These are phyloP conservation scores for Xiphophorus couchianus DNA, from an alignment of 2,113 vertebrate species.

Conservation along the genomic window DNA sequence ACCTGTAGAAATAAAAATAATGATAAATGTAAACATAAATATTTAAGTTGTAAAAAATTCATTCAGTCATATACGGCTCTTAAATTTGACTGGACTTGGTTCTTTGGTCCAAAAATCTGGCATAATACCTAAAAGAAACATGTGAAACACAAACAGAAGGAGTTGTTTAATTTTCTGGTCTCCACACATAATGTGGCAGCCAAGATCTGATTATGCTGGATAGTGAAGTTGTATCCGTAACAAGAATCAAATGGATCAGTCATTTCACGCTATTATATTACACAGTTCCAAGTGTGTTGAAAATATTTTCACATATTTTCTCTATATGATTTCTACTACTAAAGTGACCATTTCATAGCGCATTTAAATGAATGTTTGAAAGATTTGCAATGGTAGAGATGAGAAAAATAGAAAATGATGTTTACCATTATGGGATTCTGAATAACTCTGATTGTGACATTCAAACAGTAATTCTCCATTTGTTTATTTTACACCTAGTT, in stretches of 20 bases:
- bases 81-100: not conserved
- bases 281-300: not conserved
- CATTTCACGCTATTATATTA: not conserved
- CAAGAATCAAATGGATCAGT: no score
- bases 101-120: not conserved
- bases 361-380: not conserved
- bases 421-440: no score
- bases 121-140: not conserved
- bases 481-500: constrained; percentile 33
- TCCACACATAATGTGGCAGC: not conserved
- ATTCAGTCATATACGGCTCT: not conserved
- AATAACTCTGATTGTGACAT: constrained; percentile 1
- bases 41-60: not conserved
- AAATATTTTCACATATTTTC: constrained; percentile 9
- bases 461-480: constrained; percentile 16
- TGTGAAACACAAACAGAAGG: not conserved
- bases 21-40: not conserved
- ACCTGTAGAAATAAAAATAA: not conserved
- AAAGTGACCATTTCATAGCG: not conserved
- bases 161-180: not conserved
- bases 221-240: not conserved
- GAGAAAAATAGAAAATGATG: not conserved
- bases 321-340: constrained; percentile 47
- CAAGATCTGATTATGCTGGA: not conserved
- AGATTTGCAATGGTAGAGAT: constrained; percentile 9